Conservation (phyloP, 2,113 vertebrate species). For the Myxocyprinus asiaticus region DNA sequence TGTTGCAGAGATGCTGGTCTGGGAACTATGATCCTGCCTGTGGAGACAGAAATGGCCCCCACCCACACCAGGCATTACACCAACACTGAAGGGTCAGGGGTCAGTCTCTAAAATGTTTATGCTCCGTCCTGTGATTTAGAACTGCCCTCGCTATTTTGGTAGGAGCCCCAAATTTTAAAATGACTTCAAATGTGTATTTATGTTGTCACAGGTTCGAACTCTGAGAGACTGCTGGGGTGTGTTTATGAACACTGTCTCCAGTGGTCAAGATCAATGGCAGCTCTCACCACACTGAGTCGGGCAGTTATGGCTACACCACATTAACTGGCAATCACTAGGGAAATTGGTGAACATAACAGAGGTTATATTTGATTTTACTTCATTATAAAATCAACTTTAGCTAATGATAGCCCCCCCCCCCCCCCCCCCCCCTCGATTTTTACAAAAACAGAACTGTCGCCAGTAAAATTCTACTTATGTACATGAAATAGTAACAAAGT, state of each 20-base stretch:
- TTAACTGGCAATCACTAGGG: background rate
- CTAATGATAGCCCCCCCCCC: conserved; percentile 3
- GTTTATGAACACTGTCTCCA: conserved; percentile 47
- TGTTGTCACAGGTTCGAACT: conserved; percentile 48
- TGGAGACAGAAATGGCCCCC: conserved; percentile 46
- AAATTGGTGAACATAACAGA: conserved; percentile 12
- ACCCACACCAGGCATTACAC: conserved; percentile 49
- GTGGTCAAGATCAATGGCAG: conserved; percentile 34
- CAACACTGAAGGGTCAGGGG: conserved; percentile 59
- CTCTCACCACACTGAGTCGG: background rate
- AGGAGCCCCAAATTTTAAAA: conserved; percentile 57
- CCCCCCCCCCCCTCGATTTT: too few relatives aligned
- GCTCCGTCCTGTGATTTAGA: conserved; percentile 55
- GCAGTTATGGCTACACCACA: background rate
- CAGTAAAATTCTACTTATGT: background rate
- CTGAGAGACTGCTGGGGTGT: conserved; percentile 27
- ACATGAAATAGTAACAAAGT: background rate
- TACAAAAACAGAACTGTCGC: conserved; percentile 3
- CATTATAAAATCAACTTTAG: conserved; percentile 18
- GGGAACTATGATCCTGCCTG: conserved; percentile 21
- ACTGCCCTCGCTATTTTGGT: conserved; percentile 44
- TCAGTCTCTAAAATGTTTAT: conserved; percentile 71
- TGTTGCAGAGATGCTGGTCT: conserved; percentile 65
- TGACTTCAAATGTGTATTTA: conserved; percentile 57
- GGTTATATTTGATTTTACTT: conserved; percentile 1